Base-by-base conservation (phyloP, 2,888 invertebrate genomes). In the Ectobius pallidus region DNA sequence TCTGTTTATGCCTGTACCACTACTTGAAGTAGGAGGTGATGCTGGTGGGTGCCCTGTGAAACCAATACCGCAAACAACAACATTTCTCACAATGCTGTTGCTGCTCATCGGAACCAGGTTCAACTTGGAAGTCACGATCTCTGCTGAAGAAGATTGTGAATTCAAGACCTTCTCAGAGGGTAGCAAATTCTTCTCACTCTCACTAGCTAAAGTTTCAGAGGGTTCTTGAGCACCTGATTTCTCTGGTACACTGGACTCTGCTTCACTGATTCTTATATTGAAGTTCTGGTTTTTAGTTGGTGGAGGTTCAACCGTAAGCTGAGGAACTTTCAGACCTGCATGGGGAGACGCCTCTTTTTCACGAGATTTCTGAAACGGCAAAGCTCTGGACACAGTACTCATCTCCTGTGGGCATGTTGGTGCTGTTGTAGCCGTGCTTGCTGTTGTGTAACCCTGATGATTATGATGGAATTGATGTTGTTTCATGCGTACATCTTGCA, bases 401-500 rank as follows among this genome's bases (percentile, higher is more conserved):
- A 52, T 25, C 25, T 52, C 52, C 20, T 52, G 52, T 32, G 14
- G 61, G 27, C 32, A 61, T 34, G 30, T 25, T 44, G 69, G 20
- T 9, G n/a, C 52, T 30, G 69, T 16, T 9, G 44, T 27, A 14
- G 68, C n/a, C n/a, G n/a, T 18, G 18, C 52, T 42, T 39, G 18
- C 18, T 34, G 70, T 61, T 9, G 25, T 42, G 16, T 63, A 63
- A 14, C 63, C 63, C 11, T 63, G 63, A 22, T 58, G 71, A 30
- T 71, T 61, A 18, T 65, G 65, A 32, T 63, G 69, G 25, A 52
- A 49, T 69, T 74, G 74, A 46, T 69, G 89, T 80, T 91, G 91
- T 81, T 92, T 92, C 73, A 91, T 90, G 81, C 89, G 89, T 46
- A 89, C 87, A 80, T 91, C 90, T 79, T 89, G 86, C 65, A 92